Conservation (phyloP, 2,113 vertebrate genomes). For the Brachypodius melanocephalos region DNA sequence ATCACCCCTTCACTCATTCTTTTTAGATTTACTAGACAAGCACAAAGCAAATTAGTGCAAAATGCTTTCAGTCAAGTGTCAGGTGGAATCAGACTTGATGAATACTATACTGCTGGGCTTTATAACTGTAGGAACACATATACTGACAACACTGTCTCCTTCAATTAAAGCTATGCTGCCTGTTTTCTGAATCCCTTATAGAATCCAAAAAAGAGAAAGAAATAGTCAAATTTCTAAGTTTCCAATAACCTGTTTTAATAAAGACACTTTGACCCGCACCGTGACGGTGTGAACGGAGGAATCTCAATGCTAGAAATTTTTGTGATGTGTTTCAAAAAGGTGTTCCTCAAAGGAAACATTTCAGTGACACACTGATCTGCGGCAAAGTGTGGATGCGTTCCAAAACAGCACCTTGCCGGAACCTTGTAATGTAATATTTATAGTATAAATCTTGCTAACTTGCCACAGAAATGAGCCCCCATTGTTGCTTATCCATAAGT, state of each 20-base stretch:
- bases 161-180: slow-evolving; percentile 39
- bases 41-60: slow-evolving; percentile 74
- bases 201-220: background rate
- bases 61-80: slow-evolving; percentile 76
- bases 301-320: slow-evolving; percentile 7
- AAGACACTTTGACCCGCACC: background rate
- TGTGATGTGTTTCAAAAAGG: slow-evolving; percentile 10
- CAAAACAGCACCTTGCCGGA: background rate
- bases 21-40: slow-evolving; percentile 75
- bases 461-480: slow-evolving; percentile 45
- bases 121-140: slow-evolving; percentile 7
- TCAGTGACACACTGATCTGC: slow-evolving; percentile 20
- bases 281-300: background rate
- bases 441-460: slow-evolving; percentile 31
- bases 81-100: slow-evolving; percentile 69
- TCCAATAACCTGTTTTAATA: slow-evolving; percentile 16
- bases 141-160: slow-evolving; percentile 59
- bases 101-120: slow-evolving; percentile 50
- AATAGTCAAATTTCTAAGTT: slow-evolving; percentile 1
- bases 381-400: background rate
- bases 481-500: slow-evolving; percentile 32
- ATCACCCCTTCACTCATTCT: slow-evolving; percentile 70
- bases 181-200: background rate
- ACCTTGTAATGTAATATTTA: slow-evolving; percentile 48
- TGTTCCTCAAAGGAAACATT: slow-evolving; percentile 43